These are phyloP conservation scores for Petromus typicus DNA, from an alignment of 2,113 vertebrate genomes.

Conservation along the genomic window DNA sequence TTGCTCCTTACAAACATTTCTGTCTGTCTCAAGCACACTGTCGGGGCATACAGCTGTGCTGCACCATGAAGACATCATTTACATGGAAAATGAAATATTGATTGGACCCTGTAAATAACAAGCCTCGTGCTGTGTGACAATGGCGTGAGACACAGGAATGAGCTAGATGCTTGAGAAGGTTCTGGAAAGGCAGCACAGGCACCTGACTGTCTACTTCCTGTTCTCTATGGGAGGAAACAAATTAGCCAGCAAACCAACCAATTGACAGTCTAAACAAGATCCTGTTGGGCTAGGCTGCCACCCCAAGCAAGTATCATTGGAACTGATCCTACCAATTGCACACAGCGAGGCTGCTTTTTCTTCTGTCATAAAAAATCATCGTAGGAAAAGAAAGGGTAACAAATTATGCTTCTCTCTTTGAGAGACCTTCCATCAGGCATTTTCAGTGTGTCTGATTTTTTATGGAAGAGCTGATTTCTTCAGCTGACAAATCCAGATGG, in stretches of 20 bases:
- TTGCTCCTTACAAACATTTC: neutral
- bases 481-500: neutral
- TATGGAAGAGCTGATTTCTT: slow-evolving; percentile 17
- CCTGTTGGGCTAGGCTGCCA: neutral
- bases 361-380: neutral
- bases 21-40: neutral
- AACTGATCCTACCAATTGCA: neutral
- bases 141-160: neutral
- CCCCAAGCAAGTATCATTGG: neutral
- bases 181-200: neutral
- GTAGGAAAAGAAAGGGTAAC: neutral
- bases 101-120: neutral
- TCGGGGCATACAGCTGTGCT: neutral
- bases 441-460: neutral
- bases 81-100: slow-evolving; percentile 9
- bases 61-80: neutral
- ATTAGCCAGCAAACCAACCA: neutral
- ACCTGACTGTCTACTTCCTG: neutral
- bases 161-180: neutral
- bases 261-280: neutral
- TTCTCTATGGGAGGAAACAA: neutral
- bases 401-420: neutral
- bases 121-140: neutral
- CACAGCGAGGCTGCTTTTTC: neutral
- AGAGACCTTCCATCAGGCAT: neutral